phyloP scores from a whole-genome alignment of 2,113 vertebrate genomes.

The Ameiurus melas region DNA sequence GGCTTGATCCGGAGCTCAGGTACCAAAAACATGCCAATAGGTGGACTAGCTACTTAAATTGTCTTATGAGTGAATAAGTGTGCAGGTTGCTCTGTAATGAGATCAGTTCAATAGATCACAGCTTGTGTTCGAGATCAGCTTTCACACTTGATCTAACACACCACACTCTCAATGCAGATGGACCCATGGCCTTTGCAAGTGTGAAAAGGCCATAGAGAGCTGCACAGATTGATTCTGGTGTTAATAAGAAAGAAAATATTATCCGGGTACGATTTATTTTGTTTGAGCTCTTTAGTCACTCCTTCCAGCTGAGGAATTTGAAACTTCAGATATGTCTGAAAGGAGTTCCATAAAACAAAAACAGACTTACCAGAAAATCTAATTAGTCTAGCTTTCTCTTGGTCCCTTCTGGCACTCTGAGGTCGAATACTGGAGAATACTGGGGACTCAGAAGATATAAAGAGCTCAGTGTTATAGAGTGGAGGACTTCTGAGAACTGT shows the following conservation, averaged over 20 bases:
- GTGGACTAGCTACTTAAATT: neutral
- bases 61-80: neutral
- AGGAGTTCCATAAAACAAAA: neutral
- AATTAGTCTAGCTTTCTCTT: conserved; percentile 59
- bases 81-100: neutral
- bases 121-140: neutral
- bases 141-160: neutral
- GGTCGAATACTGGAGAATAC: conserved; percentile 45
- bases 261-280: neutral
- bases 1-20: neutral
- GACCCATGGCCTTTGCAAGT: neutral
- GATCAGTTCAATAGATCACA: neutral
- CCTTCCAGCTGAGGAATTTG: conserved; percentile 10
- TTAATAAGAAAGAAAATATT: neutral
- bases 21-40: neutral
- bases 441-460: neutral
- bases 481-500: conserved; percentile 11
- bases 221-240: neutral
- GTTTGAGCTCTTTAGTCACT: neutral
- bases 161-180: neutral
- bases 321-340: neutral
- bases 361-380: conserved; percentile 77
- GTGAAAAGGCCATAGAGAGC: neutral
- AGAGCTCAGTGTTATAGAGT: conserved; percentile 1
- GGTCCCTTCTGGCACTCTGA: conserved; percentile 59